A percentile compares a stretch with the other conserved stretches of the same genome.
These are phyloP conservation scores for Leucania comma DNA, from an alignment of 2,888 invertebrate species.

Conservation along the genomic window DNA sequence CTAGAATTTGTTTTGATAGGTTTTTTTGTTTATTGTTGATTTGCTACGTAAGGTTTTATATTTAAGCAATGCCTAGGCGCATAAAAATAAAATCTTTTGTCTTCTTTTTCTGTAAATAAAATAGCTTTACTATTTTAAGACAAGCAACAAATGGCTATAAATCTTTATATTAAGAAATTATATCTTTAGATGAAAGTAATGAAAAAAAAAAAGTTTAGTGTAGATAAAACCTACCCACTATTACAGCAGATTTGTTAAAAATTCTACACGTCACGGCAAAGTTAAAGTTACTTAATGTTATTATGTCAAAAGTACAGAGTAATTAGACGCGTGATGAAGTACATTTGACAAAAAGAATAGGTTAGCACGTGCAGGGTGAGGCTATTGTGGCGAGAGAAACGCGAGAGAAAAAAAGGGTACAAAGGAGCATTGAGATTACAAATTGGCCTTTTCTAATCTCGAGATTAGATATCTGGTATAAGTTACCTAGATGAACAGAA, in stretches of 20 bases:
- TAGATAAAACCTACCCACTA: background rate
- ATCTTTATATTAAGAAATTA: background rate
- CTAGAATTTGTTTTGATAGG: too few relatives aligned
- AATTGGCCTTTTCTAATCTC: background rate
- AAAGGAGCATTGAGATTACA: background rate
- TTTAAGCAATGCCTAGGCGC: too few relatives aligned
- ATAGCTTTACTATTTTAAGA: too few relatives aligned
- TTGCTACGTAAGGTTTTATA: too few relatives aligned
- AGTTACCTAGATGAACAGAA: background rate
- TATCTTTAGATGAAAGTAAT: background rate
- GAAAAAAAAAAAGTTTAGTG: background rate
- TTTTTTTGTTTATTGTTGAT: too few relatives aligned
- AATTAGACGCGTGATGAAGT: conserved; percentile 45
- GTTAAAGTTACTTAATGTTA: conserved; percentile 14
- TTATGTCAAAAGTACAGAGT: conserved; percentile 38
- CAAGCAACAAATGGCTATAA: background rate
- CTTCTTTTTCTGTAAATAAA: too few relatives aligned
- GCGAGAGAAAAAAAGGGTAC: background rate
- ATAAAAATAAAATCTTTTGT: too few relatives aligned
- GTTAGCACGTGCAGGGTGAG: conserved; percentile 12
- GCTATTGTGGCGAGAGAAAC: background rate
- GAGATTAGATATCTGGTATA: background rate
- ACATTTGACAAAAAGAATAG: conserved; percentile 47
- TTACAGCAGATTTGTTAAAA: conserved; percentile 19
- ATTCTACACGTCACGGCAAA: conserved; percentile 20